phyloP scores from a whole-genome alignment of 2,888 invertebrate genomes.

The Parelbella ahira region DNA sequence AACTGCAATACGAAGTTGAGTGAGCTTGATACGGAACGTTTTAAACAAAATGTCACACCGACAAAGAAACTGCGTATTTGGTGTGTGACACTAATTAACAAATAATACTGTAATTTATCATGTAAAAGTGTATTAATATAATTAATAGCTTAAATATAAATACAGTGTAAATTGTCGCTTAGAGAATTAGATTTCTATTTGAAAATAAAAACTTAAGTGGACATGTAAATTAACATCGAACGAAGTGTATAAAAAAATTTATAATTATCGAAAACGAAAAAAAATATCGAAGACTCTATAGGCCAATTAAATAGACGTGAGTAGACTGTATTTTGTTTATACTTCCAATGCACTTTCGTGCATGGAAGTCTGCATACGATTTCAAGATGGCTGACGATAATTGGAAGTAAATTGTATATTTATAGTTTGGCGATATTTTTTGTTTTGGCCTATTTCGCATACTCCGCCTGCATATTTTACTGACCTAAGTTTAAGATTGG shows the following conservation, averaged over 20 bases:
- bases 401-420: slow-evolving; percentile 45
- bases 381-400: slow-evolving; percentile 64
- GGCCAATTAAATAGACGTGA: slow-evolving; percentile 49
- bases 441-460: slow-evolving; percentile 12
- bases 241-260: slow-evolving; percentile 7
- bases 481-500: background rate
- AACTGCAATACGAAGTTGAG: too few relatives aligned
- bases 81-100: slow-evolving; percentile 43
- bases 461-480: slow-evolving; percentile 7
- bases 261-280: slow-evolving; percentile 18
- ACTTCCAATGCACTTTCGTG: slow-evolving; percentile 27
- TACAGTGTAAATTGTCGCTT: slow-evolving; percentile 17
- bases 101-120: slow-evolving; percentile 36
- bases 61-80: slow-evolving; percentile 62
- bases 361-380: slow-evolving; percentile 32
- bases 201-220: slow-evolving; percentile 1
- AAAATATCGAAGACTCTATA: slow-evolving; percentile 1
- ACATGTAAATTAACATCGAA: slow-evolving; percentile 1
- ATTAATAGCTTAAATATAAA: slow-evolving; percentile 30
- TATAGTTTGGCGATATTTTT: slow-evolving; percentile 31
- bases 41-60: slow-evolving; percentile 48
- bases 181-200: background rate
- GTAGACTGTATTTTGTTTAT: slow-evolving; percentile 34
- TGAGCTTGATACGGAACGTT: slow-evolving; percentile 34
- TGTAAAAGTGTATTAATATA: slow-evolving; percentile 41